These are phyloP conservation scores for Homarus gammarus DNA, from an alignment of 2,888 invertebrate species.

Conservation along the genomic window DNA sequence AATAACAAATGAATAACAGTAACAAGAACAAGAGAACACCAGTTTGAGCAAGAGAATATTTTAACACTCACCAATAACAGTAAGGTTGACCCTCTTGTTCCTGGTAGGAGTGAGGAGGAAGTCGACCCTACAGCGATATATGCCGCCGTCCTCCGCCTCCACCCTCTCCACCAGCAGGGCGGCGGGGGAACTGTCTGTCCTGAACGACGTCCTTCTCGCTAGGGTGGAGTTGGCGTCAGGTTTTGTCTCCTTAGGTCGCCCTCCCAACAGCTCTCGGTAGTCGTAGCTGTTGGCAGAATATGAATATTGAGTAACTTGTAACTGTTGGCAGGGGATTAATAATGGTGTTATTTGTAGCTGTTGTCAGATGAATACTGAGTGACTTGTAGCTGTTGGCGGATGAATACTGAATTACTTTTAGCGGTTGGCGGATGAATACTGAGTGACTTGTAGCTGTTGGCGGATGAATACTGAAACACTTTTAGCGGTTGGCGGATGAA, in stretches of 20 bases:
- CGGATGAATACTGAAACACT: too few species aligned
- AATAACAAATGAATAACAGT: too few species aligned
- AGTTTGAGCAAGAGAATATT: too few species aligned
- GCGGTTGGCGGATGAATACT: neutral
- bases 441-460: neutral
- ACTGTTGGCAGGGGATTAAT: neutral
- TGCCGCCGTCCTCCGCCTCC: slow-evolving; percentile 58
- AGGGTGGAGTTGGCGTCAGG: slow-evolving; percentile 72
- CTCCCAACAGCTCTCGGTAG: slow-evolving; percentile 69
- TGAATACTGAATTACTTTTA: too few species aligned
- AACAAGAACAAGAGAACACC: too few species aligned
- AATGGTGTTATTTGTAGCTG: neutral
- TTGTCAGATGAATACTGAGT: too few species aligned
- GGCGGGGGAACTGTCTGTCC: slow-evolving; percentile 64
- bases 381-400: neutral
- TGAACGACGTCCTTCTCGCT: slow-evolving; percentile 66
- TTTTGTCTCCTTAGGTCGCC: slow-evolving; percentile 73
- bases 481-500: neutral
- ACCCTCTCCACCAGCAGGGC: slow-evolving; percentile 63
- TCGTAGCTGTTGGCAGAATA: slow-evolving; percentile 59
- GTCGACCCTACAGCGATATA: slow-evolving; percentile 68
- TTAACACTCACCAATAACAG: slow-evolving; percentile 68
- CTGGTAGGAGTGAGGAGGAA: slow-evolving; percentile 60
- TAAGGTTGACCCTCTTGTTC: slow-evolving; percentile 61
- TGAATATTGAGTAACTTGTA: neutral